Evolutionary conservation across 2,797 vertebrate species (phyloP).

Genomic region (Netta rufina): DNA sequence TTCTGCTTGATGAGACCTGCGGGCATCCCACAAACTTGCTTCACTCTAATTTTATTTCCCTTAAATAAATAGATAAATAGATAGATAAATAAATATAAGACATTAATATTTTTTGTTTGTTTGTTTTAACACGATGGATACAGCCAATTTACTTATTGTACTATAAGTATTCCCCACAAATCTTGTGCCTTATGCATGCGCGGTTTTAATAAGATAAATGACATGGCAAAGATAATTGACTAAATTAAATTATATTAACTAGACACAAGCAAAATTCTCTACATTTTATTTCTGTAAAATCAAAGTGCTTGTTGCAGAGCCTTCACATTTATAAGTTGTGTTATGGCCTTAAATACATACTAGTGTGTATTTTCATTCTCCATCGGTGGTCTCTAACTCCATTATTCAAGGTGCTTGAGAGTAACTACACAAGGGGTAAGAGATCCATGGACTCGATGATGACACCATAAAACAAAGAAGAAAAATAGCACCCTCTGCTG

Average conservation of each 20-base stretch:
- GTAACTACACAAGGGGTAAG: fast-evolving
- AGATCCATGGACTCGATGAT: fast-evolving
- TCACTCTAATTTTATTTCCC: neutral
- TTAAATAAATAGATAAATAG: neutral
- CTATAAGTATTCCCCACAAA: neutral
- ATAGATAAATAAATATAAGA: no score
- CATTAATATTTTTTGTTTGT: neutral
- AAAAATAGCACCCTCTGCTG: constrained; percentile 58
- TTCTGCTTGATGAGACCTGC: neutral
- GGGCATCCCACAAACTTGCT: neutral
- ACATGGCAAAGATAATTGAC: neutral
- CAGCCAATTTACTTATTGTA: neutral
- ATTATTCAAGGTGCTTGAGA: neutral
- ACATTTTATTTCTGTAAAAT: neutral
- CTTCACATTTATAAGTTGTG: neutral
- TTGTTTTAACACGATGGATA: neutral
- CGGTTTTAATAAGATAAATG: no score
- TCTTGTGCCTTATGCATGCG: neutral
- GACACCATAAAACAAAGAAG: neutral
- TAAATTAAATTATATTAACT: neutral
- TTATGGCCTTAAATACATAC: neutral
- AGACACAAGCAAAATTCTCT: neutral
- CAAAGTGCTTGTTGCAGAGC: neutral
- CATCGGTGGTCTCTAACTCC: fast-evolving
- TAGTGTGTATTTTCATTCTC: neutral